These are phyloP conservation scores for Serripes groenlandicus DNA, from an alignment of 2,888 invertebrate species.

Conservation along the genomic window DNA sequence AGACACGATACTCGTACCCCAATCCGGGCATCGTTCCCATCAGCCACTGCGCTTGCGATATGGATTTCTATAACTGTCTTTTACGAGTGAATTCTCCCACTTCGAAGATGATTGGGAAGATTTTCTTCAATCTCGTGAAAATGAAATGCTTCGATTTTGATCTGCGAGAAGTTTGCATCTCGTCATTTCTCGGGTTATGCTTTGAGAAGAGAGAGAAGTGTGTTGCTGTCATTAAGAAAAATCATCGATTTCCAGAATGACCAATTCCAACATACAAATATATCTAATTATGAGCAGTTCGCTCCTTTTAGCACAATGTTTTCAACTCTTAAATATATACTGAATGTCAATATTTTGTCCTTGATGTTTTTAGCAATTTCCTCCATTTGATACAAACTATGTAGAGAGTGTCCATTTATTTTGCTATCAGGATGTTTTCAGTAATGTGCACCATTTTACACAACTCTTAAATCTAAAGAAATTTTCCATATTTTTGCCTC, in stretches of 20 bases:
- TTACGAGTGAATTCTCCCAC: constrained; percentile 55
- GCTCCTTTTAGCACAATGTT: no score
- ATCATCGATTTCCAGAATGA: constrained; percentile 38
- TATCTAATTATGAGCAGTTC: no score
- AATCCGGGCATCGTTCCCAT: constrained; percentile 65
- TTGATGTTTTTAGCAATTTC: no score
- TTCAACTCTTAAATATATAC: no score
- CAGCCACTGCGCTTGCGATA: constrained; percentile 72
- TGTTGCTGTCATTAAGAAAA: constrained; percentile 57
- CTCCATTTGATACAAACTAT: no score
- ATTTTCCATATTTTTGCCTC: no score
- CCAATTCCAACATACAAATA: no score
- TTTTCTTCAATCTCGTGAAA: constrained; percentile 67
- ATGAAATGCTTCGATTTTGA: constrained; percentile 72
- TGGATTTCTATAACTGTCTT: constrained; percentile 70
- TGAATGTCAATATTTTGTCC: no score
- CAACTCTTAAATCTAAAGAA: no score
- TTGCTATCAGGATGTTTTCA: no score
- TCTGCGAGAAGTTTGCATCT: constrained; percentile 49
- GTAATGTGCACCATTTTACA: no score
- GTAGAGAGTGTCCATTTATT: no score
- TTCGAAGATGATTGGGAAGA: constrained; percentile 61
- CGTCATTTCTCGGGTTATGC: constrained; percentile 53
- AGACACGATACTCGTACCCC: constrained; percentile 53
- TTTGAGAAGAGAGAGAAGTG: constrained; percentile 37